A percentile compares a stretch with the other conserved stretches of the same genome.
Evolutionary conservation across 2,888 invertebrate species (phyloP).

Genomic region (Trisateles emortualis): DNA sequence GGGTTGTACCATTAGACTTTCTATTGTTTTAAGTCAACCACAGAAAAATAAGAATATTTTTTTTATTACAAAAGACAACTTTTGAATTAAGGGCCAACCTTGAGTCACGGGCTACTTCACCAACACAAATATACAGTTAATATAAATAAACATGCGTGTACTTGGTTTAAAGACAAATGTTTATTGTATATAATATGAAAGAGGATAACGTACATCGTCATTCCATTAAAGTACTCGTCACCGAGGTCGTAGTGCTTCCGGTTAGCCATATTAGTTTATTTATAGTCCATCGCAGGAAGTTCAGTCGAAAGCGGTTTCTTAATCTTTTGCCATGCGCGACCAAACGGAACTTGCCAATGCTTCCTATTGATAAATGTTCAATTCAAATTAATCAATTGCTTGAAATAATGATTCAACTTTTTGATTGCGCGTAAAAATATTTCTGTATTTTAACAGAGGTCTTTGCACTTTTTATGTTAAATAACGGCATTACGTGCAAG

Average conservation of each 20-base stretch:
- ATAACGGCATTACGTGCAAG: neutral
- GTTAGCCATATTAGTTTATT: conserved; percentile 73
- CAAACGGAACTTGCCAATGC: conserved; percentile 65
- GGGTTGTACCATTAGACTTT: no score
- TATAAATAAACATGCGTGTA: no score
- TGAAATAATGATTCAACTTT: conserved; percentile 20
- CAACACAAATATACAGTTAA: no score
- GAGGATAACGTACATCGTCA: conserved; percentile 22
- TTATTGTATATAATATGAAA: neutral
- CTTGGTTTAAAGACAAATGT: neutral
- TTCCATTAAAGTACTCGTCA: conserved; percentile 51
- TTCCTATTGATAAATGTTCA: conserved; percentile 64
- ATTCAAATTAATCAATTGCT: conserved; percentile 46
- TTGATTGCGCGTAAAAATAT: neutral
- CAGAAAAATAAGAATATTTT: no score
- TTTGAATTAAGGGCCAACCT: no score
- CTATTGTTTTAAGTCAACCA: no score
- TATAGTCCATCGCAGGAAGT: conserved; percentile 73
- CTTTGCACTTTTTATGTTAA: conserved; percentile 1
- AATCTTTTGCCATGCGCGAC: conserved; percentile 73
- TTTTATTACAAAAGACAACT: no score
- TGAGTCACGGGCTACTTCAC: no score
- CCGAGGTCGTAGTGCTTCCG: conserved; percentile 72
- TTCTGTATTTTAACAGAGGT: neutral
- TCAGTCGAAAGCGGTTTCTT: conserved; percentile 67